These are phyloP conservation scores for Rhynchopsitta pachyrhyncha DNA, from an alignment of 2,113 vertebrate genomes.

Conservation along the genomic window DNA sequence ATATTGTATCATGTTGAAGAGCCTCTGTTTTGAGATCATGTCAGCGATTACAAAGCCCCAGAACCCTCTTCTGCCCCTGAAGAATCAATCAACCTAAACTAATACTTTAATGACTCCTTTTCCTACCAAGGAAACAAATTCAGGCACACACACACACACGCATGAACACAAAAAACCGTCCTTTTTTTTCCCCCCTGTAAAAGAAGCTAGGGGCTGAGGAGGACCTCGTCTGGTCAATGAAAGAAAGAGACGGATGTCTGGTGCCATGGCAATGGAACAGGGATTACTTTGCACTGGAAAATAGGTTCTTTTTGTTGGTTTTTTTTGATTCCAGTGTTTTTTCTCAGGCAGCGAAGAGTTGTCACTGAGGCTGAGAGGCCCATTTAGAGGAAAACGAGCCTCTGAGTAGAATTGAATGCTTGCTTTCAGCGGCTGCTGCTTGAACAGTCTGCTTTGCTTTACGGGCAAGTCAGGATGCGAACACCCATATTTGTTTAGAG, in stretches of 20 bases:
- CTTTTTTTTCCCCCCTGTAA: neutral
- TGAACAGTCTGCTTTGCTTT: slow-evolving; percentile 67
- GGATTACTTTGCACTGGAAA: slow-evolving; percentile 89
- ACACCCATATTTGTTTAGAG: slow-evolving; percentile 52
- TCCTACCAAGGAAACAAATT: slow-evolving; percentile 74
- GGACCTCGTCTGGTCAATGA: slow-evolving; percentile 84
- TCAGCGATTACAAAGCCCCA: slow-evolving; percentile 60
- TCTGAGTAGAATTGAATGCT: slow-evolving; percentile 59
- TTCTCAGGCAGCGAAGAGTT: slow-evolving; percentile 72
- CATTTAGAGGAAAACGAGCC: slow-evolving; percentile 70
- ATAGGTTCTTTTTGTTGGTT: slow-evolving; percentile 60
- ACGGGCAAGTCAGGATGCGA: slow-evolving; percentile 64
- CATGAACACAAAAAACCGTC: neutral
- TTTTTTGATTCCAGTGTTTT: slow-evolving; percentile 13
- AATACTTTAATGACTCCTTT: slow-evolving; percentile 76
- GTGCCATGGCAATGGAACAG: slow-evolving; percentile 89
- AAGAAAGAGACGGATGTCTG: slow-evolving; percentile 87
- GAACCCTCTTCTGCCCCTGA: slow-evolving; percentile 48
- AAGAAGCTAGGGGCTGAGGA: slow-evolving; percentile 55
- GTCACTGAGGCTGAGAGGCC: slow-evolving; percentile 72
- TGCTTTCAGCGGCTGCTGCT: slow-evolving; percentile 60
- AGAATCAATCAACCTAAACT: slow-evolving; percentile 72
- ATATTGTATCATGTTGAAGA: slow-evolving; percentile 19
- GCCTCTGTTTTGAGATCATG: slow-evolving; percentile 23
- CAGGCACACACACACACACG: neutral